Conservation (phyloP, 1,140 invertebrate species). For the Drosophila melanica region DNA sequence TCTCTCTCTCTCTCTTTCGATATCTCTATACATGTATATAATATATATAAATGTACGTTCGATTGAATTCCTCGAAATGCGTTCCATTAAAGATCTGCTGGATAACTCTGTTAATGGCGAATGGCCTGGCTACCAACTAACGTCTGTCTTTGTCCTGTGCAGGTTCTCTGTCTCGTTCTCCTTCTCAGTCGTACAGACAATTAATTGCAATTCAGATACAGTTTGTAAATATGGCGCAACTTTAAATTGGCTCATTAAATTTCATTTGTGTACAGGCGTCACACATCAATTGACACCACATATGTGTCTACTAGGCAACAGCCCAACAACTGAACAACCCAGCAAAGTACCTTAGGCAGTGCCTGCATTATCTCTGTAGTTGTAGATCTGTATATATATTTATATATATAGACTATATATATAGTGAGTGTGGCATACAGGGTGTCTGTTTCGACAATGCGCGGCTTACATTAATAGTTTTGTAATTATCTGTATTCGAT, state of each 20-base stretch:
- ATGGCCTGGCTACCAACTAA: conserved; percentile 3
- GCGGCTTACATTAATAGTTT: no score
- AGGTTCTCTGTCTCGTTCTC: background rate
- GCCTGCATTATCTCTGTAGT: background rate
- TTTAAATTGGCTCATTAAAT: conserved; percentile 81
- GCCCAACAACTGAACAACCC: conserved; percentile 4
- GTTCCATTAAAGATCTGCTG: conserved; percentile 11
- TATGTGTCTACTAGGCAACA: conserved; percentile 17
- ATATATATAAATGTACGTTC: background rate
- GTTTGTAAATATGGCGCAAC: conserved; percentile 77
- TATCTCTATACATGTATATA: background rate
- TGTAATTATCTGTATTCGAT: no score
- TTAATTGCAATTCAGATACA: conserved; percentile 76
- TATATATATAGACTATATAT: no score
- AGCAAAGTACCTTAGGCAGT: background rate
- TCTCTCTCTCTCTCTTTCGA: no score
- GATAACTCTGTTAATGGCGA: background rate
- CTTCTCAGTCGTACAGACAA: conserved; percentile 47
- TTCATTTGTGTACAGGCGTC: conserved; percentile 70
- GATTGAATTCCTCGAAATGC: background rate
- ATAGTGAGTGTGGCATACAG: no score
- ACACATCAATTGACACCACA: conserved; percentile 74
- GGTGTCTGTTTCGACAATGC: no score
- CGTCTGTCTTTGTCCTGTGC: background rate
- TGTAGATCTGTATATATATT: background rate